These are phyloP conservation scores for Strigamia crassipes DNA, from an alignment of 2,888 invertebrate species.

Conservation along the genomic window DNA sequence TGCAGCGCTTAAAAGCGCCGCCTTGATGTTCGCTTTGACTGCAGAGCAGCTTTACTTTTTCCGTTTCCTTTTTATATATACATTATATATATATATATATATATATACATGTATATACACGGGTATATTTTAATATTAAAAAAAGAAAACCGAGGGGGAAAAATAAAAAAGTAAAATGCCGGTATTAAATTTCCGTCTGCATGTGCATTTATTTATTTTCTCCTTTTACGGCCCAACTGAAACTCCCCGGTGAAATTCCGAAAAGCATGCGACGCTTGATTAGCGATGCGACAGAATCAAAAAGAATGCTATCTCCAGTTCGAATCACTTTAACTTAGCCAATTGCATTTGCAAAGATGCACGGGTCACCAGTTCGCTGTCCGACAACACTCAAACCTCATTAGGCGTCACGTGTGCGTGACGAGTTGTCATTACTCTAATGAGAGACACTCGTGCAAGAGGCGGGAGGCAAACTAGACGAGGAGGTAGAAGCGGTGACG, in stretches of 20 bases:
- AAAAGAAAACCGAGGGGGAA: neutral
- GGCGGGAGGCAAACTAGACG: neutral
- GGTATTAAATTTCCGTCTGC: neutral
- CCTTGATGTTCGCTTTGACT: neutral
- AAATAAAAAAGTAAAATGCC: neutral
- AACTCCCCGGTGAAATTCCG: neutral
- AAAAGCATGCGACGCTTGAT: neutral
- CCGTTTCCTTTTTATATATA: neutral
- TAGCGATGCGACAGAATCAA: neutral
- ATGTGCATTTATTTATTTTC: neutral
- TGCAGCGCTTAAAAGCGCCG: neutral
- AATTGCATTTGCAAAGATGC: neutral
- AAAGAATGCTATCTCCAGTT: neutral
- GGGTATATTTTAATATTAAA: neutral
- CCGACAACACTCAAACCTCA: constrained; percentile 16
- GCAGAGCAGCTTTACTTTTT: neutral
- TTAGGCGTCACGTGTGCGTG: constrained; percentile 17
- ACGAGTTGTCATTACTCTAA: constrained; percentile 21
- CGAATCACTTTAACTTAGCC: constrained; percentile 15
- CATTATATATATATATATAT: too few species aligned
- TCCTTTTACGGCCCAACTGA: neutral
- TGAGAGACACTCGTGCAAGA: constrained; percentile 8
- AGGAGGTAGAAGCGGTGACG: neutral
- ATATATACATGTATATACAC: neutral
- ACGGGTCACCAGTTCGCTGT: constrained; percentile 11